Percentiles rank a stretch among this genome's conserved stretches.
Conservation (phyloP, 2,797 vertebrate genomes). For the Miichthys miiuy region DNA sequence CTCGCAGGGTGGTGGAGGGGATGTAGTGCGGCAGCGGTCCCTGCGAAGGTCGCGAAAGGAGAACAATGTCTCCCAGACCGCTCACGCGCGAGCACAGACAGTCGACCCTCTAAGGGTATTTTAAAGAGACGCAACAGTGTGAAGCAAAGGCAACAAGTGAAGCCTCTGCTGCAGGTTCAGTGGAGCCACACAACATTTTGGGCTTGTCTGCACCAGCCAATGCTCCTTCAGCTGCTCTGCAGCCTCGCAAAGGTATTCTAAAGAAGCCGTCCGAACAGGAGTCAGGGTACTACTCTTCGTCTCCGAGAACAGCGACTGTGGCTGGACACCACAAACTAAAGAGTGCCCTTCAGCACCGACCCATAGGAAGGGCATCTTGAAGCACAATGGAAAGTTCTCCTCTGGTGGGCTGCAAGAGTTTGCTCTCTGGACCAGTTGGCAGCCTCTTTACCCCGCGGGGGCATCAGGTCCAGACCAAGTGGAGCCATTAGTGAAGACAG, state of each 20-base stretch:
- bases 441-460: slow-evolving; percentile 68
- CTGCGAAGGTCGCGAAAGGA: slow-evolving; percentile 95
- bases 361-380: slow-evolving; percentile 92
- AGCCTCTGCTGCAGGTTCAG: slow-evolving; percentile 39
- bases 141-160: slow-evolving; percentile 83
- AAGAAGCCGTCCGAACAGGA: slow-evolving; percentile 92
- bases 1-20: slow-evolving; percentile 81
- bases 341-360: slow-evolving; percentile 58
- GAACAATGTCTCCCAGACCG: slow-evolving; percentile 89
- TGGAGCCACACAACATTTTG: slow-evolving; percentile 58
- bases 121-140: slow-evolving; percentile 90
- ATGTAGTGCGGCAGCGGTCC: slow-evolving; percentile 91
- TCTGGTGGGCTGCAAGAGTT: slow-evolving; percentile 81
- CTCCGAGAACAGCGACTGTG: slow-evolving; percentile 89
- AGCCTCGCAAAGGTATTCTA: slow-evolving; percentile 94
- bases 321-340: slow-evolving; percentile 51
- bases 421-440: slow-evolving; percentile 86
- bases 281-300: slow-evolving; percentile 94
- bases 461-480: slow-evolving; percentile 72
- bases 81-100: slow-evolving; percentile 82
- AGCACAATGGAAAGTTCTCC: slow-evolving; percentile 92
- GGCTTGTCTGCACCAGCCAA: slow-evolving; percentile 37
- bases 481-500: slow-evolving; percentile 94
- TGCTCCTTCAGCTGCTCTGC: slow-evolving; percentile 24
- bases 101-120: slow-evolving; percentile 91